These are phyloP conservation scores for Daktulosphaira vitifoliae DNA, from an alignment of 1,140 invertebrate genomes.

Conservation along the genomic window DNA sequence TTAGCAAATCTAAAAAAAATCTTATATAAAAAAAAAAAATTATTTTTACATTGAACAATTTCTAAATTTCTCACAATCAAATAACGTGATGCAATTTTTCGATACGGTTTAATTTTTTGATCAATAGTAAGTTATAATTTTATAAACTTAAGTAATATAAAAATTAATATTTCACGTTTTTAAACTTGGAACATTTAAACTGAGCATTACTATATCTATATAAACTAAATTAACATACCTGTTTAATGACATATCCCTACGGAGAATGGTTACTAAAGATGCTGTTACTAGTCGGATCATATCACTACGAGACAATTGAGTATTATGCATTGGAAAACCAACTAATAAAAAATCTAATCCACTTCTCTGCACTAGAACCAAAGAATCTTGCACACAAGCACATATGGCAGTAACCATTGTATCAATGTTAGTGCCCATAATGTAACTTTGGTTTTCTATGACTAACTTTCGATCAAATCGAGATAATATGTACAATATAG, in stretches of 20 bases:
- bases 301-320: slow-evolving; percentile 63
- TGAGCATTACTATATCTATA: not conserved
- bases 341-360: slow-evolving; percentile 74
- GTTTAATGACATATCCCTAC: slow-evolving; percentile 88
- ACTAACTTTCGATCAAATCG: slow-evolving; percentile 75
- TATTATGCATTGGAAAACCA: slow-evolving; percentile 79
- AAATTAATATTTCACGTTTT: too few relatives aligned
- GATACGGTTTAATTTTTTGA: too few relatives aligned
- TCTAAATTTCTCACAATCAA: too few relatives aligned
- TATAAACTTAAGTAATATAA: too few relatives aligned
- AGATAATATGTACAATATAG: slow-evolving; percentile 67
- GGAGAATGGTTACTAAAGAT: slow-evolving; percentile 70
- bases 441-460: slow-evolving; percentile 75
- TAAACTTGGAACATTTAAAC: too few relatives aligned
- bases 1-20: too few relatives aligned
- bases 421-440: slow-evolving; percentile 79
- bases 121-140: too few relatives aligned
- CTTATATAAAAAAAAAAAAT: too few relatives aligned
- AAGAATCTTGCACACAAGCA: slow-evolving; percentile 67
- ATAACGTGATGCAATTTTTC: too few relatives aligned
- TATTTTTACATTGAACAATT: too few relatives aligned
- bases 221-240: slow-evolving; percentile 46
- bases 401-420: slow-evolving; percentile 67
- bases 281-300: slow-evolving; percentile 70
- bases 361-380: slow-evolving; percentile 77